Base-by-base conservation (phyloP, 1,140 invertebrate species). In the Lamellibrachia luymesi region DNA sequence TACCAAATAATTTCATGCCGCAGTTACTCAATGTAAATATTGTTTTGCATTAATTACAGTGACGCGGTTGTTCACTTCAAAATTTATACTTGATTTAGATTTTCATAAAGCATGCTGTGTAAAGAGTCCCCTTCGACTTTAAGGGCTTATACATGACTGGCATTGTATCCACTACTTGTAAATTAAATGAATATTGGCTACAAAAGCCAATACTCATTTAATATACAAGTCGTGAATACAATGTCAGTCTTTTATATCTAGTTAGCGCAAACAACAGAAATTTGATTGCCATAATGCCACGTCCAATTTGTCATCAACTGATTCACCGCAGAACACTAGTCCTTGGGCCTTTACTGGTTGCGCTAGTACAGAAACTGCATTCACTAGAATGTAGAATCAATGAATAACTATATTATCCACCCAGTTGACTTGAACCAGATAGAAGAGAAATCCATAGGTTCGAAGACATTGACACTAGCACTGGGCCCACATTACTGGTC, bases 331-430 rank as follows among this genome's bases (percentile, higher is more conserved):
- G 17, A 8, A 22, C 13, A 2, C 64, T 80, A 38, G 38, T 38
- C 64, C 6, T 8, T 56, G 52, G 52, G 6, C 52, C 38, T 38
- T 56, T 17, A 56, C 52, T 56, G 52, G 6, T 8, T 56, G 52
- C 38, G 52, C 52, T 17, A 56, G 6, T 56, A 56, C 13, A 80
- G 64, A 80, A 80, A 80, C 13, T 80, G 64, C 64, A 80, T 80
- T 80, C 64, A 80, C 13, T 22, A 22, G 64, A 80, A 80, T 80
- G 64, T 22, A 2, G 25, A 80, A 80, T 80, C 64, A 80, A 80
- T 80, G 64, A 80, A 80, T 80, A 80, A 80, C 64, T 80, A 80
- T 80, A 17, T 80, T 80, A 80, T 80, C 64, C 64, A 80, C 64
- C 64, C 64, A 80, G 64, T 10, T 80, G 13, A 17, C 8, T 22